Evolutionary conservation across 1,140 invertebrate genomes (phyloP), one percentile per base, ranked within the genome.

Genomic region (Trachelipus rathkii): DNA sequence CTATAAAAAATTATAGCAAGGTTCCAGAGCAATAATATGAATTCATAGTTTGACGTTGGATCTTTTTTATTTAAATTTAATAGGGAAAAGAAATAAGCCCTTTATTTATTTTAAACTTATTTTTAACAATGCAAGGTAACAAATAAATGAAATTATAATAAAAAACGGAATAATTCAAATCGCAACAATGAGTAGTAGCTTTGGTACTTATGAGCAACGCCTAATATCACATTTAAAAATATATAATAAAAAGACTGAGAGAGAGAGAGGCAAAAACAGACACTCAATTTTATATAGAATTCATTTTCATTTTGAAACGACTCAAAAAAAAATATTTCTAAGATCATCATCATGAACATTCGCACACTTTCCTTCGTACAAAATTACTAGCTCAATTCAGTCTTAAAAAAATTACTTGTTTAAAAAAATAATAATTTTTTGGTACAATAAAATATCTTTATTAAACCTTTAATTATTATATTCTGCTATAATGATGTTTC

Each of bases 381-480:
- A 71, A n/a, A 21, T n/a, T 43, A n/a, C 24, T n/a, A n/a, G n/a
- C 11, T 9, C 10, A 44, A 71, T 44, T 43, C 43, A 71, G 11
- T 70, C 33, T 45, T 46, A 71, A 76, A 53, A 19, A 71, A 50
- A 11, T 44, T 10, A 76, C 44, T 11, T 15, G n/a, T n/a, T n/a
- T n/a, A n/a, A 53, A 71, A 45, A 46, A 53, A 33, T 24, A 76
- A 9, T 11, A 44, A 46, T 71, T 11, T n/a, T 76, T 23, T 24
- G 24, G 24, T 21, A 50, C 10, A 23, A 24, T 33, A 3, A 33
- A 33, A 3, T 33, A 6, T 33, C 21, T 13, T n/a, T 21, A n/a
- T 66, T 66, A 1, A 76, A 24, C 24, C 13, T 44, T 24, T 11
- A 10, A 43, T 71, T 71, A 81, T n/a, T n/a, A n/a, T n/a, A n/a